Percentiles rank a stretch among this genome's conserved stretches.
Evolutionary conservation across 2,797 vertebrate species (phyloP).

Genomic region (Taenioides sp.): DNA sequence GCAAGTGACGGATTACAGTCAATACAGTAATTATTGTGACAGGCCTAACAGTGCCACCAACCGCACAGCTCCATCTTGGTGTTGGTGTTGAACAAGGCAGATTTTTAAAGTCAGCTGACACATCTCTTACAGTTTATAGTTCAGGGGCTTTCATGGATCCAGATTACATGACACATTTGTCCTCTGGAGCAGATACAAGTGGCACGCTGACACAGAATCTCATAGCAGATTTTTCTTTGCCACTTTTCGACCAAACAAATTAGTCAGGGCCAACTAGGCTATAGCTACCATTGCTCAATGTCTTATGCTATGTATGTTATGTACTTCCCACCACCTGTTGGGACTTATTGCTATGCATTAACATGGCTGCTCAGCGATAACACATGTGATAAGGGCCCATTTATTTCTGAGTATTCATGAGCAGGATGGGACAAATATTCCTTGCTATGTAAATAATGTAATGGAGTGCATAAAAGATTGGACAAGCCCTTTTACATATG

Average conservation of each 20-base stretch:
- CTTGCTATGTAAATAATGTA: no score
- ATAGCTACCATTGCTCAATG: background rate
- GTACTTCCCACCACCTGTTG: background rate
- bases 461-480: no score
- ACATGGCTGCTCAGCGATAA: no score
- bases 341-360: no score
- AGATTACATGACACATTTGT: background rate
- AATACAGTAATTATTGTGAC: no score
- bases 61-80: no score
- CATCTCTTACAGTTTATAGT: background rate
- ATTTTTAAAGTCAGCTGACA: background rate
- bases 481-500: background rate
- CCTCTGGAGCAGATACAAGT: background rate
- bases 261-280: background rate
- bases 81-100: no score
- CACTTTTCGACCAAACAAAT: background rate
- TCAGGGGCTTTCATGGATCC: background rate
- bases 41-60: background rate
- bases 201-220: slow-evolving; percentile 4
- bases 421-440: no score
- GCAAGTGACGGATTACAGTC: no score
- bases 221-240: background rate
- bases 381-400: no score
- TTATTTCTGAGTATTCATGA: no score
- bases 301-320: no score